Evolutionary conservation across 1,140 invertebrate species (phyloP).

Genomic region (Papilio machaon): DNA sequence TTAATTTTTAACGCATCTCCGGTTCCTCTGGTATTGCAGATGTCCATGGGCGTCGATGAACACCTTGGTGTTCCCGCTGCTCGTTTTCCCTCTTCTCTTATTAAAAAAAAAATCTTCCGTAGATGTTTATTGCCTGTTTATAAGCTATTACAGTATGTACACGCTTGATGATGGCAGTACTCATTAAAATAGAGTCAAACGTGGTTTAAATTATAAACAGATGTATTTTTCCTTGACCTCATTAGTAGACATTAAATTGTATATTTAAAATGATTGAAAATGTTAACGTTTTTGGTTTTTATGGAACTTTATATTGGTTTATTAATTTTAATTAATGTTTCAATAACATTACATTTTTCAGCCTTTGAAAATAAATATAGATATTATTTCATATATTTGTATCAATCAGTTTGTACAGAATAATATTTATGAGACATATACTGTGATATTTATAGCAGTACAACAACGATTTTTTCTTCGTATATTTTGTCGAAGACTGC

Average conservation of each 20-base stretch:
- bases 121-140: not conserved
- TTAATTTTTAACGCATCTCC: no score
- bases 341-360: no score
- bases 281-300: not conserved
- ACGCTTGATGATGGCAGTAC: not conserved
- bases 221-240: slow-evolving; percentile 20
- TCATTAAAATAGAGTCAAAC: slow-evolving; percentile 12
- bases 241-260: not conserved
- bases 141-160: slow-evolving; percentile 18
- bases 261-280: not conserved
- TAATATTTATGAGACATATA: not conserved
- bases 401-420: not conserved
- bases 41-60: no score
- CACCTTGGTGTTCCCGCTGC: no score
- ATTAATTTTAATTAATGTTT: no score
- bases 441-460: not conserved
- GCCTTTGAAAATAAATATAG: no score
- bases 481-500: slow-evolving; percentile 14
- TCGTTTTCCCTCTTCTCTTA: no score
- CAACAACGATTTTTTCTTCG: not conserved
- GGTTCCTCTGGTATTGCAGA: no score
- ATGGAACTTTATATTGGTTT: not conserved
- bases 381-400: not conserved
- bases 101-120: not conserved
- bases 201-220: slow-evolving; percentile 29